Evolutionary conservation across 1,140 invertebrate species (phyloP).

Genomic region (Musca domestica): DNA sequence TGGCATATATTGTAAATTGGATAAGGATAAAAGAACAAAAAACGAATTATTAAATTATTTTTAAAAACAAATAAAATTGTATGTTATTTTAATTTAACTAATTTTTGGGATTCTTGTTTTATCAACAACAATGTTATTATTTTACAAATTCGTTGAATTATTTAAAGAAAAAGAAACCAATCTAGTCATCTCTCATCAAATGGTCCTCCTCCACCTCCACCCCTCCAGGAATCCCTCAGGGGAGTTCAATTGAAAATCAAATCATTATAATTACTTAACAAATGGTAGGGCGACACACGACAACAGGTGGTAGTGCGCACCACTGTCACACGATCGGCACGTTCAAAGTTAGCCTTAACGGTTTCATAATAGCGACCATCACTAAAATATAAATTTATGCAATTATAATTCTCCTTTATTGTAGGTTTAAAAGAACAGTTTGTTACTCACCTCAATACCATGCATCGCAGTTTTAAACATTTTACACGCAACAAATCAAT

Average conservation of each 20-base stretch:
- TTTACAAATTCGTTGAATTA: constrained; percentile 18
- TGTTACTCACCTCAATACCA: constrained; percentile 73
- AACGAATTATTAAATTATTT: not conserved
- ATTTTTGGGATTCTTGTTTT: too few species aligned
- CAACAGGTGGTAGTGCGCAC: constrained; percentile 95
- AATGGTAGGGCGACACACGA: constrained; percentile 84
- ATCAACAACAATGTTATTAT: too few species aligned
- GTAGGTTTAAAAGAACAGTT: not conserved
- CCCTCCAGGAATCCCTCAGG: too few species aligned
- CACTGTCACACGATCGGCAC: constrained; percentile 93
- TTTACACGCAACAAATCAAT: constrained; percentile 88
- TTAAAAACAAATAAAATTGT: constrained; percentile 12
- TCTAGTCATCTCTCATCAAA: not conserved
- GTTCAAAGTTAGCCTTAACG: constrained; percentile 98
- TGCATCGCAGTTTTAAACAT: constrained; percentile 79
- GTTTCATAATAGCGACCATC: constrained; percentile 99
- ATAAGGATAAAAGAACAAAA: constrained; percentile 15
- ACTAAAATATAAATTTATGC: constrained; percentile 60
- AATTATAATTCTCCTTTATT: not conserved
- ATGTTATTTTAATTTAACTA: constrained; percentile 22
- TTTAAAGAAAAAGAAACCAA: not conserved
- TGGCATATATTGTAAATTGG: constrained; percentile 8
- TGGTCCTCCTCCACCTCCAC: not conserved
- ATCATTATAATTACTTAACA: constrained; percentile 90
- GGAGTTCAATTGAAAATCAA: constrained; percentile 81